Evolutionary conservation across 2,888 invertebrate species (phyloP), one percentile per base, ranked within the genome.

Genomic region (Stenichneumon culpator): DNA sequence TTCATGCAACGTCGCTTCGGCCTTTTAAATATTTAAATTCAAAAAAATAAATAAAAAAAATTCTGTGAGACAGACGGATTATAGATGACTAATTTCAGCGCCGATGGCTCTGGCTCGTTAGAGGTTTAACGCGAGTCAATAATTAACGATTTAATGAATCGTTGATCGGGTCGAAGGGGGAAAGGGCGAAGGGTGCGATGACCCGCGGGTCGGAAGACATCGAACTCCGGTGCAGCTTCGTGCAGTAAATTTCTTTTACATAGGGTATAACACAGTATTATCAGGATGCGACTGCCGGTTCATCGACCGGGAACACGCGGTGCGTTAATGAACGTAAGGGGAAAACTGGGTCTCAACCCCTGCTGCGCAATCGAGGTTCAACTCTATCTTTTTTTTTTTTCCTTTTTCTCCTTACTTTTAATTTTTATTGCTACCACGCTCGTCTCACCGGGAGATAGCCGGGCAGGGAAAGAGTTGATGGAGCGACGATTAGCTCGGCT

Each of bases 401-500:
- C 4, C 36, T 54, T 39, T 60, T 16, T 74, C 57, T 32, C 28
- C 25, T 16, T 32, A 16, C 11, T 39, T 11, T 32, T 52, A 28
- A 36, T 60, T 65, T 19, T 52, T 50, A 70, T 70, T 65, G 22
- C 79, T 50, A 44, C 25, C 54, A 44, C 36, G 7, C 11, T 70
- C 14, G 4, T n/a, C 39, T 11, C 11, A 22, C 19, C 14, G 16
- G 16, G 36, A 52, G 28, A 63, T 5, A 25, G 44, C 11, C 44
- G 3, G 52, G 11, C 32, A 44, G n/a, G 22, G 57, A 19, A 67
- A 39, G 57, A 28, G 60, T 73, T 47, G 50, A 84, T 84, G 32
- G 73, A 73, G 50, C 72, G 32, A 7, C 39, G 63, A 80, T 80
- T 72, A 44, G 54, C 47, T 50, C 7, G 68, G 68, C 44, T 78